A percentile compares a stretch with the other conserved stretches of the same genome.
phyloP scores from a whole-genome alignment of 2,888 invertebrate species.

The Conchocele bisecta region DNA sequence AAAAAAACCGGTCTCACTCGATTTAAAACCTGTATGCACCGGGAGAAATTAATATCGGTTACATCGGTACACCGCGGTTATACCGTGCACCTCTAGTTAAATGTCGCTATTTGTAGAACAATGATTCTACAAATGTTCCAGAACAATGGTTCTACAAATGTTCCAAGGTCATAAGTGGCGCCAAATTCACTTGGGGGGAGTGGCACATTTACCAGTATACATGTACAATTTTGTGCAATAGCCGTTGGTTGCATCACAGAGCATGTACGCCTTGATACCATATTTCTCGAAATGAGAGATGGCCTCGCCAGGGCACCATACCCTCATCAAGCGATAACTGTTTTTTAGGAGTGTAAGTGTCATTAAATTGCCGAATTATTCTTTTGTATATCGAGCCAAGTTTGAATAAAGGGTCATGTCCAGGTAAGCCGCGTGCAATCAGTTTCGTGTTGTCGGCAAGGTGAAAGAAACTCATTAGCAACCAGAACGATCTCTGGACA shows the following conservation, averaged over 20 bases:
- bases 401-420: constrained; percentile 43
- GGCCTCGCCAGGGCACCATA: constrained; percentile 49
- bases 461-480: constrained; percentile 41
- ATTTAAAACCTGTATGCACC: too few species aligned
- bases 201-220: constrained; percentile 52
- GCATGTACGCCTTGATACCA: constrained; percentile 50
- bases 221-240: constrained; percentile 34
- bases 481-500: constrained; percentile 43
- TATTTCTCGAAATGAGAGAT: constrained; percentile 43
- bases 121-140: too few species aligned
- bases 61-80: too few species aligned
- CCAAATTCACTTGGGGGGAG: too few species aligned
- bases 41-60: too few species aligned
- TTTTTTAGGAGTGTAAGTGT: constrained; percentile 24
- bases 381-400: constrained; percentile 34
- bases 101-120: too few species aligned
- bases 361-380: too few species aligned
- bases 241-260: constrained; percentile 45
- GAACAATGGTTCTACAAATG: too few species aligned
- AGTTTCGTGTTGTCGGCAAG: constrained; percentile 22
- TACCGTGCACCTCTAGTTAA: too few species aligned
- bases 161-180: too few species aligned
- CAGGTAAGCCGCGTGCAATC: constrained; percentile 21
- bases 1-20: too few species aligned
- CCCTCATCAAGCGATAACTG: constrained; percentile 52